Percentiles rank a stretch among this genome's conserved stretches.
phyloP scores from a whole-genome alignment of 2,888 invertebrate species.

The Chorisops tibialis region DNA sequence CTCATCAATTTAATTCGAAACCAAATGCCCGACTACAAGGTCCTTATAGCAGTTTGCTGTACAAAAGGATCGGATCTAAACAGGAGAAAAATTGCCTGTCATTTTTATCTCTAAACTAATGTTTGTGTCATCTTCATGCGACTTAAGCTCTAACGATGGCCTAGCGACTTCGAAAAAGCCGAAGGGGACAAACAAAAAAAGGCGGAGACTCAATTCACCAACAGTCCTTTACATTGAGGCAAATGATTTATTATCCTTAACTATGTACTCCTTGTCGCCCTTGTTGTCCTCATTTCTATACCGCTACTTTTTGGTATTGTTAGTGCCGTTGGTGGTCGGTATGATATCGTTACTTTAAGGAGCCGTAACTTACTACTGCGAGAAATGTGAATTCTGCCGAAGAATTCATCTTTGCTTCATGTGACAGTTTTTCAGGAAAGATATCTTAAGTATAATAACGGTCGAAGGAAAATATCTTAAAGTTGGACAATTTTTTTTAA shows the following conservation, averaged over 20 bases:
- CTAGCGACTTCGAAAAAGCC: conserved; percentile 17
- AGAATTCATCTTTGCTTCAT: conserved; percentile 16
- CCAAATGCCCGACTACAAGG: too few species aligned
- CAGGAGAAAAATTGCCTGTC: conserved; percentile 33
- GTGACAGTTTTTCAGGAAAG: conserved; percentile 5
- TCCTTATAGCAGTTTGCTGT: too few species aligned
- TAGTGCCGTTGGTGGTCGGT: not conserved
- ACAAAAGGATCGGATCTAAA: not conserved
- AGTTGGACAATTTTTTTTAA: too few species aligned
- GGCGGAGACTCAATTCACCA: conserved; percentile 34
- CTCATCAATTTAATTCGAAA: too few species aligned
- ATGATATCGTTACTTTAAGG: conserved; percentile 14
- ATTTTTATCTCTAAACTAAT: conserved; percentile 35
- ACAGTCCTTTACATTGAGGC: conserved; percentile 31
- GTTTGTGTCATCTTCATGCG: conserved; percentile 34
- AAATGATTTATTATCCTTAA: conserved; percentile 35
- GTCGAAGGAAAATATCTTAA: too few species aligned
- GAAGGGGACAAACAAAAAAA: conserved; percentile 28
- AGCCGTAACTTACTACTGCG: too few species aligned
- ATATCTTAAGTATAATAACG: conserved; percentile 12
- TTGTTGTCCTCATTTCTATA: conserved; percentile 29
- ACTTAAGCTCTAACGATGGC: conserved; percentile 23
- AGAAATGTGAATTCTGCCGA: not conserved
- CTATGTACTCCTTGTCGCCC: conserved; percentile 33
- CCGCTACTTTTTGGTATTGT: conserved; percentile 4